These are phyloP conservation scores for Amiota communis DNA, from an alignment of 2,888 invertebrate species.

Conservation along the genomic window DNA sequence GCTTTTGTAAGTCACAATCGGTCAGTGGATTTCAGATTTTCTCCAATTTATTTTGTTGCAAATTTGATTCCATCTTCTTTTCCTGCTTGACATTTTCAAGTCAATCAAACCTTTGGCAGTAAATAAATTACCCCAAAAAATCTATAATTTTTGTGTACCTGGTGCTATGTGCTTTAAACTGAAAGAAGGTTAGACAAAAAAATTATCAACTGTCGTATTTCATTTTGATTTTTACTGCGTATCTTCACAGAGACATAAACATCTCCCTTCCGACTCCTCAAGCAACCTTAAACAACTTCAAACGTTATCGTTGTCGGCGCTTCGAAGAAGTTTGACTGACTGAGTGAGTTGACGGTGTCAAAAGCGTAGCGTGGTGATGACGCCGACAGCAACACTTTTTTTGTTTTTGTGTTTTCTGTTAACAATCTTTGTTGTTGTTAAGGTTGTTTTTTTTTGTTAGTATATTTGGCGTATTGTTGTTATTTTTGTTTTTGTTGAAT, in stretches of 20 bases:
- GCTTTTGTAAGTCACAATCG: no score
- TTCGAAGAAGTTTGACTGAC: not conserved
- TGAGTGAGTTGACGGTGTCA: not conserved
- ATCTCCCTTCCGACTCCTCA: not conserved
- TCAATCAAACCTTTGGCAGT: no score
- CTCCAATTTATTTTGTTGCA: no score
- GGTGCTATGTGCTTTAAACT: no score
- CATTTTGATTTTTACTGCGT: constrained; percentile 43
- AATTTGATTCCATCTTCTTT: no score
- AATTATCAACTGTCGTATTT: constrained; percentile 62
- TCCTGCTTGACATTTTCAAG: no score
- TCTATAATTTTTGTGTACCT: no score
- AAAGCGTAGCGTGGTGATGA: no score
- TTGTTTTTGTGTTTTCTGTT: constrained; percentile 32
- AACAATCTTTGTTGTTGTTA: constrained; percentile 12
- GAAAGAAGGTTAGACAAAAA: constrained; percentile 10
- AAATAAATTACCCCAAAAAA: no score
- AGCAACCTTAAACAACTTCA: not conserved
- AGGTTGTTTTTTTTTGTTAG: constrained; percentile 31
- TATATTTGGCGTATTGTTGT: constrained; percentile 35
- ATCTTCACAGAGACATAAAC: not conserved
- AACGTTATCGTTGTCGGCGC: constrained; percentile 31
- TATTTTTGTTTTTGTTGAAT: constrained; percentile 30
- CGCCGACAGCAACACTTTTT: constrained; percentile 19
- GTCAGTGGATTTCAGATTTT: no score